phyloP scores from a whole-genome alignment of 2,113 vertebrate genomes.

The Natator depressus region DNA sequence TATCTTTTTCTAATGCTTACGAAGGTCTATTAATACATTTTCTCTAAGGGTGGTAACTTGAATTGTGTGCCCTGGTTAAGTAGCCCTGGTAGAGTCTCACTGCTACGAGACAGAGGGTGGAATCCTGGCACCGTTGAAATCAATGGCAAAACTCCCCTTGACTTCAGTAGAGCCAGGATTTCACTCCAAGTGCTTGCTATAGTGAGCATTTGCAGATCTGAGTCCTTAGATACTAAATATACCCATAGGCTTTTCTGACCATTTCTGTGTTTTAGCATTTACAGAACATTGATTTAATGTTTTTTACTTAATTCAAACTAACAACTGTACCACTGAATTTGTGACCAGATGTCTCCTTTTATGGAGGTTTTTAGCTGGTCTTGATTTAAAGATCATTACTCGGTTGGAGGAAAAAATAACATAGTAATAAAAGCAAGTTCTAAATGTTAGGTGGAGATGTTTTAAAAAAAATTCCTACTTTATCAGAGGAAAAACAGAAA shows the following conservation, averaged over 20 bases:
- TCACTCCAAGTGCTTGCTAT: neutral
- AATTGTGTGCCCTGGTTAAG: accelerated
- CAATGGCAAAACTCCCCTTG: neutral
- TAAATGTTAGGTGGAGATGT: neutral
- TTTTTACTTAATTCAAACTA: neutral
- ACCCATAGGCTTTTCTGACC: neutral
- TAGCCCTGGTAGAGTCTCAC: neutral
- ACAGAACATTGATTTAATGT: neutral
- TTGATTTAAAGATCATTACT: constrained; percentile 18
- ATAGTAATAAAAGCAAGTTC: neutral
- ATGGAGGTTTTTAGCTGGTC: neutral
- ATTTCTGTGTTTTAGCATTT: neutral
- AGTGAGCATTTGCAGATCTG: neutral
- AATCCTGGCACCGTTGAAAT: neutral
- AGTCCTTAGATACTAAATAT: neutral
- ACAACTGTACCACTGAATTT: neutral
- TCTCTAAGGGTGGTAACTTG: neutral
- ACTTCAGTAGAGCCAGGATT: neutral
- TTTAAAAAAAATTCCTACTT: neutral
- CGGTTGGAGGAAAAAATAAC: neutral
- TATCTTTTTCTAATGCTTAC: neutral
- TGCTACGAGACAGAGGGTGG: accelerated
- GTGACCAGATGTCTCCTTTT: neutral
- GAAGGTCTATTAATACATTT: neutral
- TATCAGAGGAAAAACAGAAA: neutral